Evolutionary conservation across 2,888 invertebrate species (phyloP).

Genomic region (Agrochola circellaris): DNA sequence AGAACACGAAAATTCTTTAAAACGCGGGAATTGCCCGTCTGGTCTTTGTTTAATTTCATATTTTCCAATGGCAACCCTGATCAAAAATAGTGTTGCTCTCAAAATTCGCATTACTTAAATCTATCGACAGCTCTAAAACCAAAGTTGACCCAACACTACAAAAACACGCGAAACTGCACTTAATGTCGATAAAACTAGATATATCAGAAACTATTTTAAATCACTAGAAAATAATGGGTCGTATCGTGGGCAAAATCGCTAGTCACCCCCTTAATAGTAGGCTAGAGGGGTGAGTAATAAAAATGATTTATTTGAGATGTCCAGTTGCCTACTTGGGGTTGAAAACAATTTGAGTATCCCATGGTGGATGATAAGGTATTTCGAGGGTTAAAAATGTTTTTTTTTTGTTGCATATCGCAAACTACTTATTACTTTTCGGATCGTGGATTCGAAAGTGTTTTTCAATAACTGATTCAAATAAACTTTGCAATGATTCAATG

Average conservation of each 20-base stretch:
- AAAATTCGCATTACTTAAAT: constrained; percentile 8
- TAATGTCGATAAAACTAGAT: constrained; percentile 79
- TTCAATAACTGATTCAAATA: not conserved
- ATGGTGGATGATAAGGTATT: constrained; percentile 76
- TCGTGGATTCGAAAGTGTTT: constrained; percentile 1
- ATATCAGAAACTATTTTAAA: constrained; percentile 82
- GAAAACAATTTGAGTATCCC: constrained; percentile 87
- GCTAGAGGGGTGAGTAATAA: constrained; percentile 82
- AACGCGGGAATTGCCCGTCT: not conserved
- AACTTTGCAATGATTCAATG: not conserved
- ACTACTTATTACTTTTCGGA: constrained; percentile 3
- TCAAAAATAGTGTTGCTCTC: not conserved
- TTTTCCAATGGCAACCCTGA: not conserved
- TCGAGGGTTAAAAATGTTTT: constrained; percentile 59
- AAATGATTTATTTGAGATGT: constrained; percentile 89
- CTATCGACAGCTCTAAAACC: constrained; percentile 27
- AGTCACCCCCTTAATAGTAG: constrained; percentile 80
- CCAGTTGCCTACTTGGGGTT: constrained; percentile 84
- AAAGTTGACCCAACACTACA: constrained; percentile 31
- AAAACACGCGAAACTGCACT: constrained; percentile 84
- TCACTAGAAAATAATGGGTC: constrained; percentile 75
- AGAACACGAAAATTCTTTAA: not conserved
- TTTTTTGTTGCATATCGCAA: constrained; percentile 7
- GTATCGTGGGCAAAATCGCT: constrained; percentile 77
- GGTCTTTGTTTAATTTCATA: too few relatives aligned